A percentile compares a stretch with the other conserved stretches of the same genome.
Evolutionary conservation across 2,888 invertebrate genomes (phyloP).

Genomic region (Epistrophella euchroma): DNA sequence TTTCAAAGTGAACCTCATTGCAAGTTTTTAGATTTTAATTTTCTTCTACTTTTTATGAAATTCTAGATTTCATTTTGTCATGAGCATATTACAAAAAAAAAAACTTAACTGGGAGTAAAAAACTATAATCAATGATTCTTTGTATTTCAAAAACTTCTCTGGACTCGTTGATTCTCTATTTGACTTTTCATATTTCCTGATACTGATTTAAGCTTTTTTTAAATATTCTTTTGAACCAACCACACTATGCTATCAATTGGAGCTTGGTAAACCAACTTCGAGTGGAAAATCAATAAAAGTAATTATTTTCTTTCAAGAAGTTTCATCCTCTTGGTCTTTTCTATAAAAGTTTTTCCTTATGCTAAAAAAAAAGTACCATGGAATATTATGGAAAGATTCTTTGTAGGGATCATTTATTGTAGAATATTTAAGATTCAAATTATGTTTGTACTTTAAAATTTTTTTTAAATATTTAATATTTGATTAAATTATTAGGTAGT

Average conservation of each 20-base stretch:
- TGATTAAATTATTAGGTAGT: no score
- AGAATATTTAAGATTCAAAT: neutral
- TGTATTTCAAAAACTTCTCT: conserved; percentile 41
- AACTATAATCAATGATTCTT: conserved; percentile 29
- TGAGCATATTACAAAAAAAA: neutral
- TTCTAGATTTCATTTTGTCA: neutral
- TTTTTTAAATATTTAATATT: no score
- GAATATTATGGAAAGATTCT: neutral
- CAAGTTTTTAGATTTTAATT: neutral
- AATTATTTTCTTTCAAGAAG: conserved; percentile 64
- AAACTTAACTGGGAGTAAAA: conserved; percentile 3
- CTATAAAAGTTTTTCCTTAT: conserved; percentile 6
- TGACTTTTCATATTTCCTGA: conserved; percentile 1
- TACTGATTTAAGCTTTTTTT: conserved; percentile 30
- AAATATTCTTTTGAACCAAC: conserved; percentile 20
- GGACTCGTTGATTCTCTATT: neutral
- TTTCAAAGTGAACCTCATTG: neutral
- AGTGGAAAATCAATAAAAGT: conserved; percentile 73
- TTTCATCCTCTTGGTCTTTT: conserved; percentile 30
- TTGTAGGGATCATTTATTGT: neutral
- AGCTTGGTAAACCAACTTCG: conserved; percentile 52
- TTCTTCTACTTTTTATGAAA: neutral
- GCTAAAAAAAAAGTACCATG: neutral
- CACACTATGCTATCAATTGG: conserved; percentile 41
- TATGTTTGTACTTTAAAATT: neutral